These are phyloP conservation scores for Polyergus mexicanus DNA, from an alignment of 1,140 invertebrate genomes.

Conservation along the genomic window DNA sequence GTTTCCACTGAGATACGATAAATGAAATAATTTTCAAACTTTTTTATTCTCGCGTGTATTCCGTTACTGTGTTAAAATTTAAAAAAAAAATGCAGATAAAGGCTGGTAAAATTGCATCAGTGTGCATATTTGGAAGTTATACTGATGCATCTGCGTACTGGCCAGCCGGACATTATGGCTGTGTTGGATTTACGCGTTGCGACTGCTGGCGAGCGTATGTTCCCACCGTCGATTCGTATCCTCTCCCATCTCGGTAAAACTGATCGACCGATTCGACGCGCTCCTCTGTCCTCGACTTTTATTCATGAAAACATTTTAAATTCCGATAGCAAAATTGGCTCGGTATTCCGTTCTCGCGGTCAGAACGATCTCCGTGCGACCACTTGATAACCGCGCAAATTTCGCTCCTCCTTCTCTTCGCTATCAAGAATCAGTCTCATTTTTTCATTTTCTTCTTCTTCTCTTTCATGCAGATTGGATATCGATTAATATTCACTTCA, in stretches of 20 bases:
- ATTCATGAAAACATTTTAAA: slow-evolving; percentile 81
- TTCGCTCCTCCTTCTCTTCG: neutral
- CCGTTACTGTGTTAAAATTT: neutral
- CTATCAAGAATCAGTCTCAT: slow-evolving; percentile 24
- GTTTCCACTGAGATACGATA: neutral
- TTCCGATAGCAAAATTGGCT: slow-evolving; percentile 75
- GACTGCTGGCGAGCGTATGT: slow-evolving; percentile 36
- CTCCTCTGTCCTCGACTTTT: slow-evolving; percentile 65
- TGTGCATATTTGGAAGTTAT: slow-evolving; percentile 35
- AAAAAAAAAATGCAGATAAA: slow-evolving; percentile 23
- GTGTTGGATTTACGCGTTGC: slow-evolving; percentile 68
- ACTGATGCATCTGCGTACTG: slow-evolving; percentile 21
- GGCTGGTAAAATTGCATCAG: slow-evolving; percentile 35
- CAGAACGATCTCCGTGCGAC: neutral
- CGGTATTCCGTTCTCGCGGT: slow-evolving; percentile 58
- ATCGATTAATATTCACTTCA: slow-evolving; percentile 46
- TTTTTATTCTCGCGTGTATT: slow-evolving; percentile 24
- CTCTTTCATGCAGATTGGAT: slow-evolving; percentile 54
- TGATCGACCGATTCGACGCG: neutral
- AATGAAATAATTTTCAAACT: neutral
- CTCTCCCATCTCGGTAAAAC: slow-evolving; percentile 8
- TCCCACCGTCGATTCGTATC: slow-evolving; percentile 33
- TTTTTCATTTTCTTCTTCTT: neutral
- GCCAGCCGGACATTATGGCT: slow-evolving; percentile 63
- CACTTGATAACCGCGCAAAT: neutral